Base-by-base conservation (phyloP, 2,888 invertebrate genomes). In the Drosophila kambysellisi region DNA sequence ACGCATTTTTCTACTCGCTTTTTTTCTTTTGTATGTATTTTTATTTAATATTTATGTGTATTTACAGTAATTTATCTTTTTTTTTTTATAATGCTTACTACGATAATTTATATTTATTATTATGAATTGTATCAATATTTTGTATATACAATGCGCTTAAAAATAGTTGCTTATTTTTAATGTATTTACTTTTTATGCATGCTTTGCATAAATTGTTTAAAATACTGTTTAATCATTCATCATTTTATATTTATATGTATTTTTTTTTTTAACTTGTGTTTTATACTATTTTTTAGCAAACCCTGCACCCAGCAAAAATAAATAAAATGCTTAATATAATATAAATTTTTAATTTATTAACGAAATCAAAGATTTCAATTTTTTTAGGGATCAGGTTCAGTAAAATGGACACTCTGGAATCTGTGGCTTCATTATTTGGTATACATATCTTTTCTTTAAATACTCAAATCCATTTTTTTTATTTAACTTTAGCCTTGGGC, bases 211-310 rank as follows among this genome's bases (percentile, higher is more conserved):
- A 43, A 54, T 73, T 51, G 58, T 58, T 72, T 51, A 25, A 66
- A 68, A 75, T 72, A 72, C 68, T 69, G 69, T 50, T 61, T 35
- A 70, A 74, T 65, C 29, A 76, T 74, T 78, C n/a, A 66, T 65
- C 11, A 20, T 56, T 53, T 61, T 32, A 25, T 70, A 56, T 35
- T 41, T 25, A 48, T 63, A 25, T 54, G 7, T 15, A 33, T 37
- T 46, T 54, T 59, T 30, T 41, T 6, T 51, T 50, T 32, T 48
- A 17, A 51, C 6, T 20, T 33, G 12, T 29, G 12, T 11, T 0
- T 12, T 20, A 25, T 25, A 15, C 43, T 25, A 39, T 8, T n/a
- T 7, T 25, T 37, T 8, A 37, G 20, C 33, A 53, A 59, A 51
- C 74, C 62, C 62, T 71, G 30, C 52, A 37, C 69, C 50, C 43